These are phyloP conservation scores for Acanthochromis polyacanthus DNA, from an alignment of 2,113 vertebrate genomes.

Conservation along the genomic window DNA sequence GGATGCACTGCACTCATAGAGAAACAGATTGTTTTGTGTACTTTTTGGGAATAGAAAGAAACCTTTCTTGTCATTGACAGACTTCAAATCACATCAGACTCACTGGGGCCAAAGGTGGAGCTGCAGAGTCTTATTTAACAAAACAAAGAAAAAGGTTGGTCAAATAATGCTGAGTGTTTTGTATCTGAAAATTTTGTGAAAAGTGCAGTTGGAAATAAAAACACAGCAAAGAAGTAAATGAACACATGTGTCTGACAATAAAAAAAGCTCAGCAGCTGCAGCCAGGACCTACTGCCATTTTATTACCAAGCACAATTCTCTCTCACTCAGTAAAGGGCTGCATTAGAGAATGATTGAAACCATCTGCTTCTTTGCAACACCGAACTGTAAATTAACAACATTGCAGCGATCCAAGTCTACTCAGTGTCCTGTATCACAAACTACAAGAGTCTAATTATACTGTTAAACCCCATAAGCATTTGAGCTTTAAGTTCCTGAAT, in stretches of 20 bases:
- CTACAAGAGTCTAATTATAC: constrained; percentile 23
- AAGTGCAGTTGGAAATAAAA: constrained; percentile 25
- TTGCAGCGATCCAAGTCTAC: constrained; percentile 23
- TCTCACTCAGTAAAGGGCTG: constrained; percentile 68
- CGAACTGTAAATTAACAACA: constrained; percentile 51
- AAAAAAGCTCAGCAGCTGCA: constrained; percentile 52
- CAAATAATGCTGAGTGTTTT: constrained; percentile 25
- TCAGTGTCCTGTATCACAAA: constrained; percentile 38
- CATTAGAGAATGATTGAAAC: constrained; percentile 63
- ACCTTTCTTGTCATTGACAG: constrained; percentile 27
- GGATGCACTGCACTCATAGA: constrained; percentile 57
- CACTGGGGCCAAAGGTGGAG: constrained; percentile 42
- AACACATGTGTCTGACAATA: constrained; percentile 58
- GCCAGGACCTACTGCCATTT: constrained; percentile 68
- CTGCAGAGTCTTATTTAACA: constrained; percentile 36
- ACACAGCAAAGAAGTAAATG: constrained; percentile 42
- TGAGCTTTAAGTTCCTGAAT: constrained; percentile 13
- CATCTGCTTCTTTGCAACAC: constrained; percentile 67
- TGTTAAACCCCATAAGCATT: neutral
- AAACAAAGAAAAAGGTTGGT: constrained; percentile 27
- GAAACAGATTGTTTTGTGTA: constrained; percentile 52
- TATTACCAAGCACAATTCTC: constrained; percentile 65
- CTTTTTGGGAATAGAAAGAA: constrained; percentile 36
- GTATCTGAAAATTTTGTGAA: neutral
- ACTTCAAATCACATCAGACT: constrained; percentile 35